Evolutionary conservation across 2,113 vertebrate species (phyloP).

Genomic region (Penelope pileata): DNA sequence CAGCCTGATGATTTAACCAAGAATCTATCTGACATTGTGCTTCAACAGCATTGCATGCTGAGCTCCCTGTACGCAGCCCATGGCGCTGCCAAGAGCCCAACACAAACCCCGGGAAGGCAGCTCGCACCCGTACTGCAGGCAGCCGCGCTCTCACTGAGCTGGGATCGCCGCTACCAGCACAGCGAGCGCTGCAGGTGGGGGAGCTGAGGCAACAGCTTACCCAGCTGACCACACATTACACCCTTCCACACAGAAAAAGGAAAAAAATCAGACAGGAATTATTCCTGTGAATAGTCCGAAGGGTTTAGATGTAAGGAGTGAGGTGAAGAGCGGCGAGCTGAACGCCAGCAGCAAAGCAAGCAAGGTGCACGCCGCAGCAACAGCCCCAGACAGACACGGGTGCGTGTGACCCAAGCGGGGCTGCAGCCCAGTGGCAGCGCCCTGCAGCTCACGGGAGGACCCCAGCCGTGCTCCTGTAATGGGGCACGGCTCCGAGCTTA

Average conservation of each 20-base stretch:
- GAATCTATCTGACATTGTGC: not conserved
- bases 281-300: not conserved
- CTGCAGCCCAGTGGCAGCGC: no score
- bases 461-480: no score
- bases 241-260: not conserved
- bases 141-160: no score
- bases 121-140: no score
- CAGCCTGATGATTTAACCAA: not conserved
- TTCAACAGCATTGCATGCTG: not conserved
- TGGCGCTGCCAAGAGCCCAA: not conserved
- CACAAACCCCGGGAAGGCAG: rapidly evolving
- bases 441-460: no score
- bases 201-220: not conserved
- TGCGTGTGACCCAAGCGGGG: no score
- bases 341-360: not conserved
- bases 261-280: not conserved
- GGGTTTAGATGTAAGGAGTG: not conserved
- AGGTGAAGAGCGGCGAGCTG: not conserved
- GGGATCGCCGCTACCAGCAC: no score
- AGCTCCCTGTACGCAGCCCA: not conserved
- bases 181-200: no score
- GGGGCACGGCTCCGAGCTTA: not conserved
- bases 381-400: no score
- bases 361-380: no score
- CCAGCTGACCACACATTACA: not conserved